Conservation (phyloP, 2,888 invertebrate species). For the Odontocerum albicorne region DNA sequence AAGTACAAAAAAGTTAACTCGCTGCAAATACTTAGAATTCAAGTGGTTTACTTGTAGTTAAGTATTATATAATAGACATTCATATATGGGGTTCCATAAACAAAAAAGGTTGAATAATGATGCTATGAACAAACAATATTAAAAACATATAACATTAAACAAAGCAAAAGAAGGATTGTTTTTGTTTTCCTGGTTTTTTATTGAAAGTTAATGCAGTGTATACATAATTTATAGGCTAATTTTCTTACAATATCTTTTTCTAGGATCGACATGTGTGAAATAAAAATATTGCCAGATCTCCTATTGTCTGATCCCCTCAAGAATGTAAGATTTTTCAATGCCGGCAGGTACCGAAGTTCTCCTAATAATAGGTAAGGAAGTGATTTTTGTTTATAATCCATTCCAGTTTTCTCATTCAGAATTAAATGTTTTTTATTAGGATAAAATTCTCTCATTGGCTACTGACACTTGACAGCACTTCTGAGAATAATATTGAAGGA, state of each 20-base stretch:
- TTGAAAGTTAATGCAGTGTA: not conserved
- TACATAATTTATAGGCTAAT: not conserved
- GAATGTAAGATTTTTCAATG: conserved; percentile 39
- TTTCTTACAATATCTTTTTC: conserved; percentile 7
- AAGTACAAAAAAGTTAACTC: no score
- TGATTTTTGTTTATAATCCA: conserved; percentile 1
- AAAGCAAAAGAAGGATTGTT: not conserved
- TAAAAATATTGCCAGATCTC: conserved; percentile 46
- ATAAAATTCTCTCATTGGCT: no score
- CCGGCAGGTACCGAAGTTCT: conserved; percentile 41
- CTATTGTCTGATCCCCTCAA: conserved; percentile 23
- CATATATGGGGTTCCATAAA: no score
- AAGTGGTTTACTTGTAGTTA: no score
- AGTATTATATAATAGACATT: no score
- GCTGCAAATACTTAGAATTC: no score
- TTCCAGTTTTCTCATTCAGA: not conserved
- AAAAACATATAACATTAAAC: no score
- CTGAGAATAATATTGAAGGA: no score
- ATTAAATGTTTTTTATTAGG: not conserved
- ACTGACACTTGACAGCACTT: no score
- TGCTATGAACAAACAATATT: no score
- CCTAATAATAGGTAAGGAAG: conserved; percentile 15
- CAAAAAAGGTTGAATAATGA: no score
- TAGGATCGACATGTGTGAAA: conserved; percentile 36
- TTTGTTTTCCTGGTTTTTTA: not conserved